phyloP scores from a whole-genome alignment of 2,797 vertebrate species.

The Bradypus variegatus region DNA sequence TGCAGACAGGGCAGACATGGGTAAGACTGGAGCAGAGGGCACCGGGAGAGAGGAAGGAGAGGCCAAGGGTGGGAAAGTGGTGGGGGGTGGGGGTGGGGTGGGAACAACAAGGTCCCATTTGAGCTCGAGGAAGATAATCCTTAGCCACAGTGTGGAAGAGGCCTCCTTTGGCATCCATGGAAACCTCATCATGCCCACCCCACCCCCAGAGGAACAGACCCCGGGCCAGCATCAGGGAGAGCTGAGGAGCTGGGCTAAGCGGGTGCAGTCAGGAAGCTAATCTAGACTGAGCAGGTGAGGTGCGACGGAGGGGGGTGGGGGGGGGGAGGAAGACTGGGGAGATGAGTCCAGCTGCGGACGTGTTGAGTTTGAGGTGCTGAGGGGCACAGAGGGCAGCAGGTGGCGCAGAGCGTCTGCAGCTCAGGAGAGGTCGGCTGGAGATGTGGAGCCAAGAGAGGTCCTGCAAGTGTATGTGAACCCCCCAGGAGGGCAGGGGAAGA shows the following conservation, averaged over 20 bases:
- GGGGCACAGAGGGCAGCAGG: background rate
- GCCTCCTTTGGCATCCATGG: background rate
- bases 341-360: background rate
- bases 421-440: background rate
- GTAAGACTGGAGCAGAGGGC: background rate
- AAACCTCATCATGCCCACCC: background rate
- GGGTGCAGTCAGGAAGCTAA: background rate
- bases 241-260: background rate
- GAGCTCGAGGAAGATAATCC: background rate
- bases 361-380: background rate
- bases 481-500: background rate
- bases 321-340: background rate
- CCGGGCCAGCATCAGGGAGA: background rate
- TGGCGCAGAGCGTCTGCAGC: background rate
- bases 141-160: background rate
- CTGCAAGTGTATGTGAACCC: background rate
- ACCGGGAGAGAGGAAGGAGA: background rate
- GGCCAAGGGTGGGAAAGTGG: background rate
- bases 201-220: background rate
- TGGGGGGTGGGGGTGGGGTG: background rate
- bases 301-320: background rate
- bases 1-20: background rate
- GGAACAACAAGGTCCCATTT: background rate
- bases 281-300: background rate
- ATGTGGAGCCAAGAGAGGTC: background rate